A percentile compares a stretch with the other conserved stretches of the same genome.
Conservation (phyloP, 2,113 vertebrate species). For the Machaerirhynchus nigripectus region DNA sequence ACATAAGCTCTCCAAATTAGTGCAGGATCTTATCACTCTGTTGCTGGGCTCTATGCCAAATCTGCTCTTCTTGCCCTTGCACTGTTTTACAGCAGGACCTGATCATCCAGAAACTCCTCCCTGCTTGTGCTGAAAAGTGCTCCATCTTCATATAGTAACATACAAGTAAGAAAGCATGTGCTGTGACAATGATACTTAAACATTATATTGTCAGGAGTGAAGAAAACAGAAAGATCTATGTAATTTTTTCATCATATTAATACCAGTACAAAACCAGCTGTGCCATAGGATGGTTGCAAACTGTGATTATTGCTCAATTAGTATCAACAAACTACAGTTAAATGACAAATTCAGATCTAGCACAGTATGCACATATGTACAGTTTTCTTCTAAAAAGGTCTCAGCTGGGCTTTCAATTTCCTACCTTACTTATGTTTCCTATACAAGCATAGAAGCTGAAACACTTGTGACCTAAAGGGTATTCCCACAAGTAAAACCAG, state of each 20-base stretch:
- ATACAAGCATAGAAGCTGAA: background rate
- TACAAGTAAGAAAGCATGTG: background rate
- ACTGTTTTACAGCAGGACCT: background rate
- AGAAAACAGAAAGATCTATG: background rate
- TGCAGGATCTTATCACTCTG: background rate
- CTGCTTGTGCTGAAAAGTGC: background rate
- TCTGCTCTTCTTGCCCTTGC: background rate
- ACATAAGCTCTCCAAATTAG: conserved; percentile 12
- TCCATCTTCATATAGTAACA: background rate
- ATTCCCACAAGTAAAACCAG: background rate
- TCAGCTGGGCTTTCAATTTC: background rate
- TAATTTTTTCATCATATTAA: background rate
- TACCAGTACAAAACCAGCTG: background rate
- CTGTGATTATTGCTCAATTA: background rate
- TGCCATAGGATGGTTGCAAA: background rate
- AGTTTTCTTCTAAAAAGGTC: background rate
- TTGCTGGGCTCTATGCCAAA: background rate
- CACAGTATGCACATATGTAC: background rate
- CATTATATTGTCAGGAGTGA: background rate
- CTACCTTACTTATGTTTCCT: background rate
- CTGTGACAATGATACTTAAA: background rate
- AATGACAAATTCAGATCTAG: background rate
- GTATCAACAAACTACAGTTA: background rate
- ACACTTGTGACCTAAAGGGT: background rate
- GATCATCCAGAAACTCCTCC: background rate